Evolutionary conservation across 2,888 invertebrate genomes (phyloP), one percentile per base, ranked within the genome.

Genomic region (Cecidostiba fungosa): DNA sequence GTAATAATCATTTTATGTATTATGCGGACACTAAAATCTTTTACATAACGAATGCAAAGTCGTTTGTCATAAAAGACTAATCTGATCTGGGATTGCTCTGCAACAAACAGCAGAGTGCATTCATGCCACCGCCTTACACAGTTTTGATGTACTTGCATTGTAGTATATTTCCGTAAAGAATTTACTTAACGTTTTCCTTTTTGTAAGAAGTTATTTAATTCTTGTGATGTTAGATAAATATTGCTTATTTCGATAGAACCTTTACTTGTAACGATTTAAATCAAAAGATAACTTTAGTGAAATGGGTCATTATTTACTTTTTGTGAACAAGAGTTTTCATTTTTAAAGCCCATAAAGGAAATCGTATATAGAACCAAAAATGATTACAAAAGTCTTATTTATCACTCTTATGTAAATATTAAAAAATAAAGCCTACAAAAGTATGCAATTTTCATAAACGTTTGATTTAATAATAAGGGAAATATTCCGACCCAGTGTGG

Each of bases 21-120:
- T 23, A n/a, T n/a, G n/a, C 14, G 23, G 8, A 23, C 12, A 59
- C 23, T n/a, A n/a, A 47, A 73, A 47, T 26, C n/a, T 73, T 66
- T 66, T 66, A 29, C 62, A 3, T 78, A 84, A 83, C 62, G 78
- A 84, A 83, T 77, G 62, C 36, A 59, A 62, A 73, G 72, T 62
- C 62, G 72, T 78, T 83, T 77, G 29, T 83, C 59, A 62, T 72
- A n/a, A 83, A 72, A 83, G 72, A 43, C 43, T 83, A 83, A 83
- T 78, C 83, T 62, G 76, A 66, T 76, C 72, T 62, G n/a, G 83
- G 77, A 78, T 78, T 82, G 66, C 36, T 59, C 43, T 62, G 72
- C 36, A 47, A 29, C 50, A 23, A 23, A 36, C 47, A 69, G 69
- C 66, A 39, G 36, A 74, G 66, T 50, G 66, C 54, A 72, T 80